Evolutionary conservation across 2,797 vertebrate species (phyloP), one percentile per base, ranked within the genome.

Genomic region (Scolopax rusticola): DNA sequence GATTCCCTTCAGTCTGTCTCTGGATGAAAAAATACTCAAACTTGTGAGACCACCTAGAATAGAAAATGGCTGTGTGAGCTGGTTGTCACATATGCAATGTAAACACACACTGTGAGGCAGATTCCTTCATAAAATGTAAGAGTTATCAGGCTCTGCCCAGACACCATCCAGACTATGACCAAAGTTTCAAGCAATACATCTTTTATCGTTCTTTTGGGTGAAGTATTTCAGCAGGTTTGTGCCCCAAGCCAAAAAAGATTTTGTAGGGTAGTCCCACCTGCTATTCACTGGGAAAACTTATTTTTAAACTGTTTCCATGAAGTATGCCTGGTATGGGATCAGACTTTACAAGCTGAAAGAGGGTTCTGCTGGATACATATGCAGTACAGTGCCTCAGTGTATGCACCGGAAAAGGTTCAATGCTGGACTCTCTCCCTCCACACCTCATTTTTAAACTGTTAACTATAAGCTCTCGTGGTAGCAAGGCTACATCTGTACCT

Each of bases 371-470:
- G 93, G 75, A 92, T 89, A 70, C 81, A 90, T 94, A 50, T 8
- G 50, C 75, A 94, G 94, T 61, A 97, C 95, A 96, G 94, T 87
- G 90, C 94, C 93, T 93, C 75, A 96, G 95, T 97, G 95, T 97
- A 11, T 95, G 78, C 27, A 41, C 89, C 73, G 94, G 94, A 96
- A 97, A 97, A 93, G 60, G 87, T 87, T 95, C 64, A 67, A 69
- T 93, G 91, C 95, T 96, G 89, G 87, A 74, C 86, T 95, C 89
- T 90, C 89, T 97, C 95, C 82, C 65, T 93, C 96, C 90, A 94
- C 95, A 95, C 95, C 95, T 97, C 90, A 94, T 97, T 96, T 97
- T 96, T 97, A 96, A 97, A 81, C 95, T 93, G 92, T 93, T 96
- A 95, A 94, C 90, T 97, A 61, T 95, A 95, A 96, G 96, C 94